Base-by-base conservation (phyloP, 1,140 invertebrate genomes). In the Antheraea mylitta region DNA sequence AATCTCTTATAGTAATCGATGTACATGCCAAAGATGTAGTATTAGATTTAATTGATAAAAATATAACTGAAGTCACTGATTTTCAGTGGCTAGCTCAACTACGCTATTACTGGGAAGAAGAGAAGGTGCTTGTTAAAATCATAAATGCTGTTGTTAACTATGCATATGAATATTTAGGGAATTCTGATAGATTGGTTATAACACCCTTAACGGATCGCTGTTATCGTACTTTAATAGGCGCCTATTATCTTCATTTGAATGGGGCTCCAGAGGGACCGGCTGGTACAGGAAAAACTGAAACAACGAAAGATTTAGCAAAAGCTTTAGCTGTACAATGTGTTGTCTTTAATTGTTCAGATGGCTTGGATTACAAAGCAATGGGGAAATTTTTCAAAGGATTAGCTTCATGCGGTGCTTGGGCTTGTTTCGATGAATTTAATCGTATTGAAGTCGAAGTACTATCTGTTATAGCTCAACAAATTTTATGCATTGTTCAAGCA, bases 261-360 rank as follows among this genome's bases (percentile, higher is more conserved):
- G 98, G 98, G 67, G 97, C 96, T 69, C 95, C 97, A 42, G 95
- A 98, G 83, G 98, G 98, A 5, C 98, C 98, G 1, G 97, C 97
- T 16, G 98, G 98, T 18, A 99, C 98, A 0, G 98, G 98, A 0
- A 99, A 99, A 93, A 99, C 98, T 0, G 98, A 99, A 93, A 98
- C 98, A 0, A 98, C 97, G 0, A 98, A 98, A 92, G 97, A 98
- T 93, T 93, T 98, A 71, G 97, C 97, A 0, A 98, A 98, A 93
- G 95, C 97, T 0, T 83, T 98, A 69, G 97, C 97, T 9, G 96
- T 97, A 70, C 97, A 97, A 80, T 98, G 97, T 85, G 96, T 98
- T 0, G 97, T 98, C 0, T 98, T 98, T 81, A 98, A 98, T 90
- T 98, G 97, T 87, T 98, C 97, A 0, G 97, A 98, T 85, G 97